These are phyloP conservation scores for Aythya baeri DNA, from an alignment of 2,113 vertebrate genomes.

Conservation along the genomic window DNA sequence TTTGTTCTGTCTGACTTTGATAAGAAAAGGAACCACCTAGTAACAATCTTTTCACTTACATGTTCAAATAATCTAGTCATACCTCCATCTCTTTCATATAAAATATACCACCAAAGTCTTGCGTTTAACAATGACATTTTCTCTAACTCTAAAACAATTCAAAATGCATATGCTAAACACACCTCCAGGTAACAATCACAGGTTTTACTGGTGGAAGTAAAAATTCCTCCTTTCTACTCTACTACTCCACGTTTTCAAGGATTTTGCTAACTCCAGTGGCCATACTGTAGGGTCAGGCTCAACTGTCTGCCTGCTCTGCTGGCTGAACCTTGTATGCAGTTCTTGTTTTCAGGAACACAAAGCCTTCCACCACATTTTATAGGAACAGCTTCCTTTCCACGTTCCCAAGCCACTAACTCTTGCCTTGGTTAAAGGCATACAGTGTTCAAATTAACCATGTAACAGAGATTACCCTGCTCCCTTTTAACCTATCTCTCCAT, in stretches of 20 bases:
- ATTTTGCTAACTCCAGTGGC: neutral
- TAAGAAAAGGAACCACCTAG: neutral
- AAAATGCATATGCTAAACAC: neutral
- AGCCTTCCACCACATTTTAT: neutral
- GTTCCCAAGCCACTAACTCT: neutral
- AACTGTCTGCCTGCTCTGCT: neutral
- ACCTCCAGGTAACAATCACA: neutral
- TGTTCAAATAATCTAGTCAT: neutral
- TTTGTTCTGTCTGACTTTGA: neutral
- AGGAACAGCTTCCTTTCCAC: neutral
- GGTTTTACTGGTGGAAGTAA: neutral
- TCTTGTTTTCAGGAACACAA: neutral
- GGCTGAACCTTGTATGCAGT: neutral
- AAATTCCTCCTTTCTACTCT: neutral
- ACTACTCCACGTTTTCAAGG: neutral
- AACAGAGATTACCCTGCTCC: neutral
- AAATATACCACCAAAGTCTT: neutral
- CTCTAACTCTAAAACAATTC: neutral
- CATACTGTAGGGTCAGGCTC: neutral
- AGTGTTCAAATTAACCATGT: neutral
- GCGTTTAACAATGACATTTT: neutral
- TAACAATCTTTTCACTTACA: neutral
- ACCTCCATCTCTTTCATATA: neutral
- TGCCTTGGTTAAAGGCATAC: neutral
- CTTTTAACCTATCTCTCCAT: neutral